Conservation (phyloP, 2,888 invertebrate genomes). For the Mechanitis messenoides region DNA sequence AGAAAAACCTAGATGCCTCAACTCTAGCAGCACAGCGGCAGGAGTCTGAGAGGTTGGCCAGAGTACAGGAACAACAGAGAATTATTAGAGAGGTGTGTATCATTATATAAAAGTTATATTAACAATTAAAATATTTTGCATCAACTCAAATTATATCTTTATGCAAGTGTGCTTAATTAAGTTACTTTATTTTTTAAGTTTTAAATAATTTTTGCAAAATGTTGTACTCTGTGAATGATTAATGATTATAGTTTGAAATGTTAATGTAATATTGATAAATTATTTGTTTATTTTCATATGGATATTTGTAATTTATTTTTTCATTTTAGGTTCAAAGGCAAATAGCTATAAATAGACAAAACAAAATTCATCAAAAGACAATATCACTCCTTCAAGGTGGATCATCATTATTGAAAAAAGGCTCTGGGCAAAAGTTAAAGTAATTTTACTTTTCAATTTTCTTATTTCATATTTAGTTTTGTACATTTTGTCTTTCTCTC, state of each 20-base stretch:
- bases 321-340: conserved; percentile 81
- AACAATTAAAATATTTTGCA: too few relatives aligned
- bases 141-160: too few relatives aligned
- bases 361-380: conserved; percentile 82
- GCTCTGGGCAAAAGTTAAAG: conserved; percentile 66
- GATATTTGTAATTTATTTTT: conserved; percentile 6
- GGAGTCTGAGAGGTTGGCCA: conserved; percentile 90
- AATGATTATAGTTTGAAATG: too few relatives aligned
- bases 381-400: conserved; percentile 84
- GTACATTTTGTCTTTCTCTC: not conserved
- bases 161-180: too few relatives aligned
- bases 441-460: conserved; percentile 37
- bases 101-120: not conserved
- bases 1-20: conserved; percentile 93
- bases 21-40: conserved; percentile 94
- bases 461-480: conserved; percentile 4
- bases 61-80: conserved; percentile 90
- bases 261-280: too few relatives aligned
- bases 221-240: too few relatives aligned
- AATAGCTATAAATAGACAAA: conserved; percentile 83
- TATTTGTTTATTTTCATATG: not conserved
- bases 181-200: too few relatives aligned
- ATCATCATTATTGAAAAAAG: conserved; percentile 71
- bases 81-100: conserved; percentile 82
- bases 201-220: not conserved